These are phyloP conservation scores for Drosophila orena DNA, from an alignment of 1,140 invertebrate genomes.

Conservation along the genomic window DNA sequence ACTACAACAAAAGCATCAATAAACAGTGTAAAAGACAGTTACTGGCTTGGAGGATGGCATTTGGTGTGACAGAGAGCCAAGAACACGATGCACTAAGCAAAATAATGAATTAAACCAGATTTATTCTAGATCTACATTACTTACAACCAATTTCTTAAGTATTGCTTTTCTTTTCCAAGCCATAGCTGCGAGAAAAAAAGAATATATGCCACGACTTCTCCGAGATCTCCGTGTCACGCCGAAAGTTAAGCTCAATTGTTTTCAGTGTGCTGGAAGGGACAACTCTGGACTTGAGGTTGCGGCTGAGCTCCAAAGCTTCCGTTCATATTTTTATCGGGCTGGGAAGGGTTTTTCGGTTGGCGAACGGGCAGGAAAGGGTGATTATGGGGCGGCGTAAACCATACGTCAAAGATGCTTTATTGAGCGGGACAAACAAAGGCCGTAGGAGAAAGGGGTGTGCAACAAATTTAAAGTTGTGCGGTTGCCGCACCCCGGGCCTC, in stretches of 20 bases:
- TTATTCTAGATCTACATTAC: no score
- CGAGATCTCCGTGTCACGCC: no score
- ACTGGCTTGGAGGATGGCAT: slow-evolving; percentile 5
- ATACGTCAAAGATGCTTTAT: slow-evolving; percentile 80
- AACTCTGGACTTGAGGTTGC: slow-evolving; percentile 24
- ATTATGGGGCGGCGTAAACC: slow-evolving; percentile 18
- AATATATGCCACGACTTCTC: no score
- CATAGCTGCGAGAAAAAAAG: no score
- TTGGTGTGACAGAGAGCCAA: background rate
- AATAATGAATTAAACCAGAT: background rate
- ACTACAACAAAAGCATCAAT: slow-evolving; percentile 73
- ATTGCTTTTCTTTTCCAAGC: no score
- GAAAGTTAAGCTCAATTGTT: slow-evolving; percentile 2
- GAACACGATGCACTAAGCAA: background rate
- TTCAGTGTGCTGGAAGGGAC: slow-evolving; percentile 6
- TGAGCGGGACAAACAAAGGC: slow-evolving; percentile 76
- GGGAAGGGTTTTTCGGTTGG: slow-evolving; percentile 4
- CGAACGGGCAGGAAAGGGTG: background rate
- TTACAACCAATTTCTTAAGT: no score
- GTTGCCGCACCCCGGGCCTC: slow-evolving; percentile 52
- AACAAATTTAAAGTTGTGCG: slow-evolving; percentile 81
- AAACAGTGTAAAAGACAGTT: slow-evolving; percentile 79
- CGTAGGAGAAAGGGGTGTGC: slow-evolving; percentile 31
- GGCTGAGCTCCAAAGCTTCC: slow-evolving; percentile 43
- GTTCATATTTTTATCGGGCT: slow-evolving; percentile 67